These are phyloP conservation scores for Hemitrygon akajei DNA, from an alignment of 2,797 vertebrate species.

Conservation along the genomic window DNA sequence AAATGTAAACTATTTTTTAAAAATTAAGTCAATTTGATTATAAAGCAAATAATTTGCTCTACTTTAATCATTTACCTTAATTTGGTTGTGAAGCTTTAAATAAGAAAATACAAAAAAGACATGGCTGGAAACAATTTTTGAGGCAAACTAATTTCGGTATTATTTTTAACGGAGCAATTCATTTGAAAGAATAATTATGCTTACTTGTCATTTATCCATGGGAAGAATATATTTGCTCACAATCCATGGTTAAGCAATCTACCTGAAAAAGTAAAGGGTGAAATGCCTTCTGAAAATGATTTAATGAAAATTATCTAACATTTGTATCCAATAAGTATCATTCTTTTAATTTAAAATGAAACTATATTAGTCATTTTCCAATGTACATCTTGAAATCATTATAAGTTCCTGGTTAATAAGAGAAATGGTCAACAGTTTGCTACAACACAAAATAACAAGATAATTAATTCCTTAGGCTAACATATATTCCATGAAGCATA, in stretches of 20 bases:
- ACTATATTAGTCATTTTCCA: not conserved
- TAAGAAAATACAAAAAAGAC: not conserved
- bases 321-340: not conserved
- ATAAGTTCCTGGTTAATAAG: not conserved
- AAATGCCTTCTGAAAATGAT: not conserved
- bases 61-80: not conserved
- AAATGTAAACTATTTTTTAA: not conserved
- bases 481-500: not conserved
- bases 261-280: not conserved
- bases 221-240: not conserved
- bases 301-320: not conserved
- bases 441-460: not conserved
- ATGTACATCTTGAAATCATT: not conserved
- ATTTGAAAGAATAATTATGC: not conserved
- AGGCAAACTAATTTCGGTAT: not conserved
- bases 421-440: not conserved
- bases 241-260: not conserved
- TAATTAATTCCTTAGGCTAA: not conserved
- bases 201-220: not conserved
- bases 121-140: not conserved
- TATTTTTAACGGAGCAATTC: not conserved
- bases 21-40: not conserved
- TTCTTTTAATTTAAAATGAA: not conserved
- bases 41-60: not conserved
- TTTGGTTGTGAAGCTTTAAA: not conserved